These are phyloP conservation scores for Turritopsis dohrnii DNA, from an alignment of 30 jellyfish, hydroid and myxozoan species.

Conservation along the genomic window DNA sequence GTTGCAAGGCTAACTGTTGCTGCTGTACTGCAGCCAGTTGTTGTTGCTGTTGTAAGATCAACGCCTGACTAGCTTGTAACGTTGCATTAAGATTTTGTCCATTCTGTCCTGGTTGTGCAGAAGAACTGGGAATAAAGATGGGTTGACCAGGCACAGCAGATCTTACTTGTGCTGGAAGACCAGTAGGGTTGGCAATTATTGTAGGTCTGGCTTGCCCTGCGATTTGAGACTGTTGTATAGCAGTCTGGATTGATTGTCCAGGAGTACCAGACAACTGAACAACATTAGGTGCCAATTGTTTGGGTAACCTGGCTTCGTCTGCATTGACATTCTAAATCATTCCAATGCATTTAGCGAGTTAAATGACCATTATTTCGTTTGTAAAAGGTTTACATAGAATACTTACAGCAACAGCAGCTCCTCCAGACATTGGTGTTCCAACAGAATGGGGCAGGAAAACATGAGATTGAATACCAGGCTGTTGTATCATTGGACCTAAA, in stretches of 20 bases:
- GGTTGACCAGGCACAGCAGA: slow-evolving; percentile 30
- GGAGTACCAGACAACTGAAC: slow-evolving; percentile 23
- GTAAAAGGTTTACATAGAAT: not conserved
- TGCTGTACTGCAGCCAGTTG: slow-evolving; percentile 41
- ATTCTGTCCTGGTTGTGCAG: slow-evolving; percentile 24
- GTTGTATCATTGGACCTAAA: not conserved
- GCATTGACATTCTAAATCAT: not conserved
- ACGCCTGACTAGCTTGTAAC: slow-evolving; percentile 40
- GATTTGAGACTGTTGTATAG: slow-evolving; percentile 8
- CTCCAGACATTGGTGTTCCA: not conserved
- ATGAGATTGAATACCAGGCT: not conserved
- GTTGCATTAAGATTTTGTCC: slow-evolving; percentile 35
- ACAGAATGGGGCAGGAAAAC: not conserved
- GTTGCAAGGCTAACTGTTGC: slow-evolving; percentile 35
- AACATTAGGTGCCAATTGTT: not conserved
- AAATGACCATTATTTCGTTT: not conserved
- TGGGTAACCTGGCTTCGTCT: slow-evolving; percentile 15
- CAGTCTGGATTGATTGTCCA: not conserved
- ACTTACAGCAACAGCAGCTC: not conserved
- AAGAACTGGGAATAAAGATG: slow-evolving; percentile 22
- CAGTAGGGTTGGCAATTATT: slow-evolving; percentile 4
- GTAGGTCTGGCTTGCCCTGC: slow-evolving; percentile 25
- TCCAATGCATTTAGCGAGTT: not conserved
- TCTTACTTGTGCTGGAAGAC: slow-evolving; percentile 26
- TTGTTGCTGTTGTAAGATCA: slow-evolving; percentile 36